Evolutionary conservation across 2,888 invertebrate species (phyloP).

Genomic region (Cenopis cana): DNA sequence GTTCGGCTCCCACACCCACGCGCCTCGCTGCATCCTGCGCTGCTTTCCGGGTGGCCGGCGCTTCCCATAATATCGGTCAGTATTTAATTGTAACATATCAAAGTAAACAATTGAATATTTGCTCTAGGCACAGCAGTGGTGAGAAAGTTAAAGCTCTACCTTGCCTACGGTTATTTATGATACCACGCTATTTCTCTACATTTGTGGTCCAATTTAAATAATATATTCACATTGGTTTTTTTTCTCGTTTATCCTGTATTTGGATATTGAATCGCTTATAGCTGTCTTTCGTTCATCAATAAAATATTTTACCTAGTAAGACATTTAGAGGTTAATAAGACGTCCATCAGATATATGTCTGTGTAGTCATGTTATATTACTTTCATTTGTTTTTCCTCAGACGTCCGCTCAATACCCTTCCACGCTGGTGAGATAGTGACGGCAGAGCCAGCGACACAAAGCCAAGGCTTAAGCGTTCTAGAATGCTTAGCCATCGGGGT

Average conservation of each 20-base stretch:
- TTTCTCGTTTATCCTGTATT: too few species aligned
- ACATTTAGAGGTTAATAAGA: too few species aligned
- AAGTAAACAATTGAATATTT: not conserved
- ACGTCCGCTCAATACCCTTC: conserved; percentile 92
- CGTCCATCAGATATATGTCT: not conserved
- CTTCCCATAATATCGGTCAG: conserved; percentile 84
- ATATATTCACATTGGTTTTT: too few species aligned
- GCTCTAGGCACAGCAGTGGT: not conserved
- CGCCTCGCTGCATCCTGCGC: conserved; percentile 92
- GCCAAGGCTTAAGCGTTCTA: conserved; percentile 88
- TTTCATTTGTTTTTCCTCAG: conserved; percentile 67
- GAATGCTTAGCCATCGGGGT: conserved; percentile 93
- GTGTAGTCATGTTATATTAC: not conserved
- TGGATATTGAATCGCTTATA: too few species aligned
- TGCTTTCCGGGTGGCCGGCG: conserved; percentile 93
- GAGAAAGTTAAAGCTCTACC: not conserved
- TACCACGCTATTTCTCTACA: not conserved
- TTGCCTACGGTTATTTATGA: not conserved
- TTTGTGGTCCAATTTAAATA: not conserved
- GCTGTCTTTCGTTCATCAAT: too few species aligned
- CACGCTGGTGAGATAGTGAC: conserved; percentile 85
- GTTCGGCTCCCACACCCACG: conserved; percentile 86
- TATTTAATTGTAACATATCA: conserved; percentile 4
- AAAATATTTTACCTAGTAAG: too few species aligned
- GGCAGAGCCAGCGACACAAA: conserved; percentile 79